phyloP scores from a whole-genome alignment of 2,797 vertebrate genomes.

The Phalloptychus januarius region DNA sequence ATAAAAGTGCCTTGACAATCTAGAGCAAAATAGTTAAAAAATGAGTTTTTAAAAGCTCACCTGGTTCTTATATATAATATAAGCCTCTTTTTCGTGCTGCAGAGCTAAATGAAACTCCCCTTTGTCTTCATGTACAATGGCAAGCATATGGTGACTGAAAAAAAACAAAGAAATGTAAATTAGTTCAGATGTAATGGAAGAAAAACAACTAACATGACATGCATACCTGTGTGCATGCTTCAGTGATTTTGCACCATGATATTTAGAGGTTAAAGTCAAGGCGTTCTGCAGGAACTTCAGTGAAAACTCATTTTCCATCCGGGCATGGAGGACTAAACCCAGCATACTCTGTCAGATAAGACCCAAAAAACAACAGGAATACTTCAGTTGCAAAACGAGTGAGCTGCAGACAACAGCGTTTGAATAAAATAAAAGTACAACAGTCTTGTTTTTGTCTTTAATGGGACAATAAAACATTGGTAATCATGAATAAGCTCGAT shows the following conservation, averaged over 20 bases:
- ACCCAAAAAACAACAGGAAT: constrained; percentile 13
- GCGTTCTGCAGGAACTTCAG: constrained; percentile 91
- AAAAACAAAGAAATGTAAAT: neutral
- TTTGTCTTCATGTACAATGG: constrained; percentile 91
- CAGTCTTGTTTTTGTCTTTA: neutral
- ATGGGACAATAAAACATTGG: neutral
- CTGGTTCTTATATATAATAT: constrained; percentile 90
- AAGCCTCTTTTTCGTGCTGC: constrained; percentile 92
- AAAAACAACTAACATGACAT: neutral
- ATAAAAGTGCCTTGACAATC: neutral
- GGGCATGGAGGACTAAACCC: constrained; percentile 88
- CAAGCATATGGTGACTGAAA: constrained; percentile 89
- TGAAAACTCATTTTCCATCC: constrained; percentile 91
- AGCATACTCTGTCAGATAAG: constrained; percentile 86
- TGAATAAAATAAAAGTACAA: neutral
- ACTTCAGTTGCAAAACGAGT: neutral
- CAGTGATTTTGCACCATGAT: constrained; percentile 85
- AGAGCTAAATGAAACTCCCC: constrained; percentile 91
- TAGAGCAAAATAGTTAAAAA: neutral
- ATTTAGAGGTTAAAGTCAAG: constrained; percentile 86
- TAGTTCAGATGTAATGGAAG: neutral
- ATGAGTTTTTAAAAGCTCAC: constrained; percentile 60
- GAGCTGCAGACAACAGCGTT: neutral
- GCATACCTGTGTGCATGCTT: constrained; percentile 94
- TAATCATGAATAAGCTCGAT: neutral